These are phyloP conservation scores for Amia ocellicauda DNA, from an alignment of 2,113 vertebrate species.

Conservation along the genomic window DNA sequence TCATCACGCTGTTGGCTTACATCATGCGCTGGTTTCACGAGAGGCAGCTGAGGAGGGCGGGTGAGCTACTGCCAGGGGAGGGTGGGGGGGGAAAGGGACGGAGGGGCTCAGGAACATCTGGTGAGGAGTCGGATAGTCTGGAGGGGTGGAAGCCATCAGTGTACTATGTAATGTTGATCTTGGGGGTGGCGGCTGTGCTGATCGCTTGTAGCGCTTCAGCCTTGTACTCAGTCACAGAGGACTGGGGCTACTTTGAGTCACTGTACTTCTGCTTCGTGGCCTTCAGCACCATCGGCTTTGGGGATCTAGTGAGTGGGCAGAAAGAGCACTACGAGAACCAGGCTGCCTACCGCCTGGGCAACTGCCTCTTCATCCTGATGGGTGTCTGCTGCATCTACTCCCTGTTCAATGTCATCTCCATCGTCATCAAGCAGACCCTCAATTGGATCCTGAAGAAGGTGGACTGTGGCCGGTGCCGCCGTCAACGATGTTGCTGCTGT, in stretches of 20 bases:
- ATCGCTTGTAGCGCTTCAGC: slow-evolving; percentile 46
- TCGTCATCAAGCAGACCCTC: slow-evolving; percentile 53
- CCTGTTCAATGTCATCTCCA: slow-evolving; percentile 49
- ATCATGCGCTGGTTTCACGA: slow-evolving; percentile 35
- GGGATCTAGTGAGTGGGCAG: slow-evolving; percentile 59
- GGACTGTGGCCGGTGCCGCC: slow-evolving; percentile 15
- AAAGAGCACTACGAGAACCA: slow-evolving; percentile 34
- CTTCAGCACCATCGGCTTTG: slow-evolving; percentile 59
- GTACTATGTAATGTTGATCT: slow-evolving; percentile 43
- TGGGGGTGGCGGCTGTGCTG: slow-evolving; percentile 38
- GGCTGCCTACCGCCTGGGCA: slow-evolving; percentile 44
- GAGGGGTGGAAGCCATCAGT: slow-evolving; percentile 45
- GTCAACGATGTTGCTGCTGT: slow-evolving; percentile 1
- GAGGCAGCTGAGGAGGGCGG: slow-evolving; percentile 8
- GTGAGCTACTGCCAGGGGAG: neutral
- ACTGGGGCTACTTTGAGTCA: slow-evolving; percentile 51
- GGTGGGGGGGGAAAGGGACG: neutral
- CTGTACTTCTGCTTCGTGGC: slow-evolving; percentile 63
- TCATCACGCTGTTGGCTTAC: slow-evolving; percentile 42
- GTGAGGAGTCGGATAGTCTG: neutral
- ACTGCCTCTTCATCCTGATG: slow-evolving; percentile 52
- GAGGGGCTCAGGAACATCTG: neutral
- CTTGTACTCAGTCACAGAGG: slow-evolving; percentile 51
- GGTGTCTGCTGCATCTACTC: slow-evolving; percentile 57
- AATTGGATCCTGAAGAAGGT: slow-evolving; percentile 45